A percentile compares a stretch with the other conserved stretches of the same genome.
Conservation (phyloP, 2,113 vertebrate species). For the Leucopsar rothschildi region DNA sequence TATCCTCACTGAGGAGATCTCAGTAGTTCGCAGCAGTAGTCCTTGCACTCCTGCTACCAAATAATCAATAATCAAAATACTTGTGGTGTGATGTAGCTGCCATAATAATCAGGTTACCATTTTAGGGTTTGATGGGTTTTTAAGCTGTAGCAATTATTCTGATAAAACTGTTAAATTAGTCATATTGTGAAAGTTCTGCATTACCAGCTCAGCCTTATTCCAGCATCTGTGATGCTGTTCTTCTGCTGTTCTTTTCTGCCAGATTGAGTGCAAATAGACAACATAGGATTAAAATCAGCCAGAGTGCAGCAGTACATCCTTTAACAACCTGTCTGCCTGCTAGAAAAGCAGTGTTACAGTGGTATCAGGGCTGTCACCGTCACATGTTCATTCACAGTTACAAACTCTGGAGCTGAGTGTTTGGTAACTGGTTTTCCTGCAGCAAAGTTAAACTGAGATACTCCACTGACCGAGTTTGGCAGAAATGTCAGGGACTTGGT, state of each 20-base stretch:
- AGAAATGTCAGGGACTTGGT: not conserved
- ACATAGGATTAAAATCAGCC: not conserved
- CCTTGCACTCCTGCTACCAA: rapidly evolving
- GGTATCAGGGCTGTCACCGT: not conserved
- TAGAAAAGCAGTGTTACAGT: not conserved
- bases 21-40: not conserved
- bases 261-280: not conserved
- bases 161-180: not conserved
- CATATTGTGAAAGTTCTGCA: not conserved
- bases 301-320: not conserved
- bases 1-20: not conserved
- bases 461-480: not conserved
- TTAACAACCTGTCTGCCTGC: not conserved
- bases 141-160: not conserved
- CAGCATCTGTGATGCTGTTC: not conserved
- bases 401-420: not conserved
- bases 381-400: not conserved
- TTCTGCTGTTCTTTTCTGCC: not conserved
- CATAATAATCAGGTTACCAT: not conserved
- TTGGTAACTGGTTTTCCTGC: not conserved
- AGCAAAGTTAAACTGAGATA: not conserved
- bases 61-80: not conserved
- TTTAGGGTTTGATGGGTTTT: not conserved
- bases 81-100: not conserved
- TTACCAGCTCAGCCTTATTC: not conserved